A percentile compares a stretch with the other conserved stretches of the same genome.
Conservation (phyloP, 2,888 invertebrate species). For the Eupithecia insigniata region DNA sequence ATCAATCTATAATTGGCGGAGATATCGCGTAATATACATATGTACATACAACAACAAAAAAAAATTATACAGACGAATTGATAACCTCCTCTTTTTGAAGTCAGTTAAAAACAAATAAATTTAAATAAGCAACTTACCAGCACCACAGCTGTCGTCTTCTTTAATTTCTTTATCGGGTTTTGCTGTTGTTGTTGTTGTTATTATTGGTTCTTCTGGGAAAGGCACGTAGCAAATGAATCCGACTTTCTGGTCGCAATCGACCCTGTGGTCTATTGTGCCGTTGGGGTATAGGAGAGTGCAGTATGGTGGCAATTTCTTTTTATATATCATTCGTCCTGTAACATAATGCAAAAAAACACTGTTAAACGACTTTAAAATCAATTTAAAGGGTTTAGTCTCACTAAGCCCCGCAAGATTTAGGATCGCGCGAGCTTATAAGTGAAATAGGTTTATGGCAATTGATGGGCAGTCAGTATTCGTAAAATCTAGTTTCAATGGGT, state of each 20-base stretch:
- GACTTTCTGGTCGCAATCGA: not conserved
- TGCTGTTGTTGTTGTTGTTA: not conserved
- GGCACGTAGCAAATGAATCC: slow-evolving; percentile 7
- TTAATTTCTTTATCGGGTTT: not conserved
- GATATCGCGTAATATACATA: too few relatives aligned
- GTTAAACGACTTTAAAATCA: not conserved
- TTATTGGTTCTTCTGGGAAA: not conserved
- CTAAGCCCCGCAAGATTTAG: too few relatives aligned
- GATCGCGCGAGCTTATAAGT: too few relatives aligned
- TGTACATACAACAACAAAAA: too few relatives aligned
- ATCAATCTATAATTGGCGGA: too few relatives aligned
- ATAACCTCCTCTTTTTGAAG: too few relatives aligned
- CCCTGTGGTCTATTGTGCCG: not conserved
- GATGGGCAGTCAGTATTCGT: not conserved
- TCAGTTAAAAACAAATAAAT: too few relatives aligned
- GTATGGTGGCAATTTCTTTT: not conserved
- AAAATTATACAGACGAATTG: too few relatives aligned
- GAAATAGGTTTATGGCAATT: not conserved
- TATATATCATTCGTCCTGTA: slow-evolving; percentile 1
- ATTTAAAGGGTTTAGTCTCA: not conserved
- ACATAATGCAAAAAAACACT: not conserved
- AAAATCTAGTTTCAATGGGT: not conserved
- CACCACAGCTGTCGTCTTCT: not conserved
- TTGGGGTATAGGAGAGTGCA: slow-evolving; percentile 11
- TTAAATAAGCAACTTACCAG: not conserved